These are phyloP conservation scores for Sisor rabdophorus DNA, from an alignment of 2,113 vertebrate species.

Conservation along the genomic window DNA sequence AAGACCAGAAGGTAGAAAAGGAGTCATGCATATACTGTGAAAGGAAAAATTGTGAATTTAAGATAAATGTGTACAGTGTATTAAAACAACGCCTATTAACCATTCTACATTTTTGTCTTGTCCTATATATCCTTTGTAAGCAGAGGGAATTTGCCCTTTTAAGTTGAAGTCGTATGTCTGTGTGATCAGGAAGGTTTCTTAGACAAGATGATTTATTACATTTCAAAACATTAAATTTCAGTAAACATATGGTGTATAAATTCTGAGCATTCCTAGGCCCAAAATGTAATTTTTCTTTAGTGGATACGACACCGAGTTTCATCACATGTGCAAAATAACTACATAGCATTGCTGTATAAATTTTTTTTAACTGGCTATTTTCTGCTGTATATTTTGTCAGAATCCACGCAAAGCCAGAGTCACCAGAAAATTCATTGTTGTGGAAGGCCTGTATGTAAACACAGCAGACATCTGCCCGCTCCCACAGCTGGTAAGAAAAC, in stretches of 20 bases:
- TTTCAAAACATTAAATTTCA: too few species aligned
- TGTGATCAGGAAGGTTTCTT: too few species aligned
- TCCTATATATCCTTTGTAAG: neutral
- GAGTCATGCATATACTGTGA: neutral
- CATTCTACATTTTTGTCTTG: neutral
- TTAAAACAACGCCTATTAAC: neutral
- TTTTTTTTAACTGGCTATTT: neutral
- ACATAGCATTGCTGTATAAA: neutral
- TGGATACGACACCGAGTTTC: too few species aligned
- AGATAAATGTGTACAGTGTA: neutral
- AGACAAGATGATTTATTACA: too few species aligned
- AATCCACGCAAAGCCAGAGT: constrained; percentile 95
- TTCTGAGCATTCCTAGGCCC: too few species aligned
- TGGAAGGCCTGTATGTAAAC: constrained; percentile 91
- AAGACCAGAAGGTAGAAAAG: constrained; percentile 86
- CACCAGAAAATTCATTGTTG: constrained; percentile 87
- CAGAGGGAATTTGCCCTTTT: neutral
- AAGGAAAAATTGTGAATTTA: neutral
- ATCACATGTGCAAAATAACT: neutral
- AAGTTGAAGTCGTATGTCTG: neutral
- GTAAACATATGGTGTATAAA: too few species aligned
- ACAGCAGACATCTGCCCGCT: constrained; percentile 90
- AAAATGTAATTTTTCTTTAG: too few species aligned
- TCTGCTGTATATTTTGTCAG: constrained; percentile 56
- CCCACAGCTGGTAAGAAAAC: constrained; percentile 82